Base-by-base conservation (phyloP, 2,888 invertebrate species). In the Trichogramma evanescens region DNA sequence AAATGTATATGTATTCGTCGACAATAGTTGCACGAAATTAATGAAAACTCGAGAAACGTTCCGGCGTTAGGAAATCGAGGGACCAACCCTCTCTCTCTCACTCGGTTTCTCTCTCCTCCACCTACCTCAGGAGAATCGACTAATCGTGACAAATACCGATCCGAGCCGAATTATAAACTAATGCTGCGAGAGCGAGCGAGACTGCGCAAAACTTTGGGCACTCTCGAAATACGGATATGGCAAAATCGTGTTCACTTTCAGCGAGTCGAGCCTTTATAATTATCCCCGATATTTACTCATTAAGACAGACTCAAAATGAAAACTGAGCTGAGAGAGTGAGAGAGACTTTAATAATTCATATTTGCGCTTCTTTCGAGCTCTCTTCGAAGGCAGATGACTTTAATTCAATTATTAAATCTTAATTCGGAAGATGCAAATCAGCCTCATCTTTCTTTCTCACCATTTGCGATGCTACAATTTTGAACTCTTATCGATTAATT, bases 141-240 rank as follows among this genome's bases (percentile, higher is more conserved):
- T 76, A 76, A 77, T 77, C 74, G 76, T 75, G 75, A 75, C 76
- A 76, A 77, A 76, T 76, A 75, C 74, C 74, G 75, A 76, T 76
- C 74, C 72, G 61, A 73, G 72, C 72, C 72, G 72, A 76, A 75
- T 75, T 74, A 75, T 75, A 75, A 75, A 74, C 74, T 75, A 74
- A 75, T 75, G 75, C 72, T 72, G 72, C 67, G 70, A 66, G 26
- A 26, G 26, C 66, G 69, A 72, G 73, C 73, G 8, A n/a, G 7
- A 51, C n/a, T 5, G 51, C 7, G 50, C 46, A 55, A 56, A 63
- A 63, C 60, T 63, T 63, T 63, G 50, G 2, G 6, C 49, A n/a
- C 39, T n/a, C 45, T 50, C 2, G 13, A 44, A 45, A 44, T 13
- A 5, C 44, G 60, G 41, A 56, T 63, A 63, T 58, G 57, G 56